A percentile compares a stretch with the other conserved stretches of the same genome.
Evolutionary conservation across 1,140 invertebrate species (phyloP).

Genomic region (Brachionus asplanchnoidis): DNA sequence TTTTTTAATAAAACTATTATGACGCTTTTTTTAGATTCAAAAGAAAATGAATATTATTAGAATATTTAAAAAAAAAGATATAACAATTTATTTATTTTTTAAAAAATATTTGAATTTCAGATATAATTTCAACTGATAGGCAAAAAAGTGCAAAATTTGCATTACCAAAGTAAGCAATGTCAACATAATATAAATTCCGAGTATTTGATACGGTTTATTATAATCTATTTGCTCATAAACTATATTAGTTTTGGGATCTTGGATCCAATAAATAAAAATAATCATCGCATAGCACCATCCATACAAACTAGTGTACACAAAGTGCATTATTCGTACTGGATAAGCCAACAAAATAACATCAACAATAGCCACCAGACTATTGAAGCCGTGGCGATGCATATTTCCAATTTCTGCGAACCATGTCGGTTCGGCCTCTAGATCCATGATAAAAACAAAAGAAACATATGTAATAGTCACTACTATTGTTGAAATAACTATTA

Average conservation of each 20-base stretch:
- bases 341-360: slow-evolving; percentile 33
- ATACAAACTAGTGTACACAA: slow-evolving; percentile 23
- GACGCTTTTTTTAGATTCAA: too few species aligned
- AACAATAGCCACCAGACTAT: slow-evolving; percentile 27
- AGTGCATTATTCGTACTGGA: slow-evolving; percentile 28
- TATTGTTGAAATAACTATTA: slow-evolving; percentile 2
- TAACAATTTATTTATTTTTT: neutral
- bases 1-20: too few species aligned
- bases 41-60: neutral
- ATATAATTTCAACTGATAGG: slow-evolving; percentile 12
- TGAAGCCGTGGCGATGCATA: slow-evolving; percentile 16
- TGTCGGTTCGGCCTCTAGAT: neutral
- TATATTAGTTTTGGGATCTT: slow-evolving; percentile 13
- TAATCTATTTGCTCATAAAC: slow-evolving; percentile 37
- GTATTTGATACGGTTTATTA: slow-evolving; percentile 4
- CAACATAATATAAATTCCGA: neutral
- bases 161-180: slow-evolving; percentile 1
- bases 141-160: slow-evolving; percentile 25
- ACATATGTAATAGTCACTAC: neutral
- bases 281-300: slow-evolving; percentile 20
- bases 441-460: slow-evolving; percentile 14
- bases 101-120: neutral
- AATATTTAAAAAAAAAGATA: neutral
- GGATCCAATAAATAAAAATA: slow-evolving; percentile 7
- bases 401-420: slow-evolving; percentile 14